A percentile compares a stretch with the other conserved stretches of the same genome.
Conservation (phyloP, 2,888 invertebrate species). For the Aphodius sticticus region DNA sequence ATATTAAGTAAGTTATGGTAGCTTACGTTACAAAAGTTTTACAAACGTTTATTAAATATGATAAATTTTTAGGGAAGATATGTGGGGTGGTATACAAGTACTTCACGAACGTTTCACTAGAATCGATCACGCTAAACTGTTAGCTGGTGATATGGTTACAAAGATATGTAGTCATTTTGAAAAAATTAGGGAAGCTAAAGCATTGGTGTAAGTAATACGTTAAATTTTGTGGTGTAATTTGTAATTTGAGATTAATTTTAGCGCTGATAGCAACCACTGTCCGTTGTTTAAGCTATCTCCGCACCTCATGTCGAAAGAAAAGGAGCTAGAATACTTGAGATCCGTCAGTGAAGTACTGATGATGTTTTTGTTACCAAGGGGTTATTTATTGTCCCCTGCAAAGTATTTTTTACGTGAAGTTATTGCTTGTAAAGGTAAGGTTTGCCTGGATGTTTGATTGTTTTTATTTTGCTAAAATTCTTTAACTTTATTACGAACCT, state of each 20-base stretch:
- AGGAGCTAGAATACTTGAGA: slow-evolving; percentile 82
- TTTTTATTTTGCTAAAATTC: too few relatives aligned
- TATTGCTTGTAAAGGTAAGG: slow-evolving; percentile 83
- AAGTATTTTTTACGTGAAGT: slow-evolving; percentile 85
- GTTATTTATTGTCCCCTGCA: slow-evolving; percentile 80
- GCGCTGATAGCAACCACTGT: slow-evolving; percentile 68
- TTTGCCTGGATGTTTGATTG: too few relatives aligned
- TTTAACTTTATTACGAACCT: too few relatives aligned
- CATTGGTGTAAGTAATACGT: slow-evolving; percentile 71
- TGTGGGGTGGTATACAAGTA: slow-evolving; percentile 82
- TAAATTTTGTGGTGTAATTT: neutral
- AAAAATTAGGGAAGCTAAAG: slow-evolving; percentile 79
- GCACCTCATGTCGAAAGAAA: slow-evolving; percentile 76
- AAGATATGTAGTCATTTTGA: slow-evolving; percentile 87
- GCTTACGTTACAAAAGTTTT: slow-evolving; percentile 13
- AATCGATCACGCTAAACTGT: slow-evolving; percentile 82
- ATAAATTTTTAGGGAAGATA: slow-evolving; percentile 70
- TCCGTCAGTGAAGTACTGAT: slow-evolving; percentile 84
- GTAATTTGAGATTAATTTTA: slow-evolving; percentile 51
- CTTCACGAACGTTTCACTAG: slow-evolving; percentile 76
- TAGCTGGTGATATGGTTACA: slow-evolving; percentile 83
- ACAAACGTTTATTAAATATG: slow-evolving; percentile 59
- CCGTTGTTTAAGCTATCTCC: slow-evolving; percentile 78
- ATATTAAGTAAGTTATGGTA: slow-evolving; percentile 60
- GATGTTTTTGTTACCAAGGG: slow-evolving; percentile 80